Evolutionary conservation across 53 echinoderm and acorn worm genomes (phyloP).

Genomic region (Hippasteria phrygiana): DNA sequence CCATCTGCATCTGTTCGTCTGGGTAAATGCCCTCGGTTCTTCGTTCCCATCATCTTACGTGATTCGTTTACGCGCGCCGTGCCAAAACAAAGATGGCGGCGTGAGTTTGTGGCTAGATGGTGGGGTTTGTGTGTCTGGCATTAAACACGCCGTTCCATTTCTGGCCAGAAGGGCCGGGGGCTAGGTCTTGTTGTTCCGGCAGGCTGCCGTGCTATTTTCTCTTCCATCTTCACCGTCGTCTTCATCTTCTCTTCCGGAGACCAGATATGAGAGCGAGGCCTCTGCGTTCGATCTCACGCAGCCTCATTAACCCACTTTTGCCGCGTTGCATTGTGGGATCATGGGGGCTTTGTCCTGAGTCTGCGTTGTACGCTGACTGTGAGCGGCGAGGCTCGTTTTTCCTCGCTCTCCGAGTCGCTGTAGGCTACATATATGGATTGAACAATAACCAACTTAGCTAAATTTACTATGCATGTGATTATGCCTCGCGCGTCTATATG

Average conservation of each 20-base stretch:
- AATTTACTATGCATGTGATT: slow-evolving; percentile 68
- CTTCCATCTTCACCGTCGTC: not conserved
- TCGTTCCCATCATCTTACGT: not conserved
- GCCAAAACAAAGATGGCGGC: slow-evolving; percentile 68
- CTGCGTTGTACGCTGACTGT: not conserved
- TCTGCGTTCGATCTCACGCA: slow-evolving; percentile 52
- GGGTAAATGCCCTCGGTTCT: slow-evolving; percentile 48
- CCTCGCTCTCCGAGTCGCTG: slow-evolving; percentile 48
- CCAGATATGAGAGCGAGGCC: slow-evolving; percentile 47
- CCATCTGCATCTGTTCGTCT: slow-evolving; percentile 44
- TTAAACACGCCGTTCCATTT: slow-evolving; percentile 55
- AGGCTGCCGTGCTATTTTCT: slow-evolving; percentile 46
- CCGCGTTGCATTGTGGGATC: slow-evolving; percentile 72
- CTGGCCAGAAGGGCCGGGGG: slow-evolving; percentile 41
- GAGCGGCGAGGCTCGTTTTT: slow-evolving; percentile 13
- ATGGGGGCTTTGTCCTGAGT: slow-evolving; percentile 70
- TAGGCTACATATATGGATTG: slow-evolving; percentile 72
- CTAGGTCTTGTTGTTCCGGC: slow-evolving; percentile 62
- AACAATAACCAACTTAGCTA: slow-evolving; percentile 66
- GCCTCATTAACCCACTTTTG: slow-evolving; percentile 75
- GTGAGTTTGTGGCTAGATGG: not conserved
- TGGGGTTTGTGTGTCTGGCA: slow-evolving; percentile 27
- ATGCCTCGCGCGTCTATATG: slow-evolving; percentile 67
- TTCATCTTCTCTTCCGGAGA: not conserved
- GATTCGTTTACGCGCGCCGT: slow-evolving; percentile 59